Evolutionary conservation across 2,888 invertebrate genomes (phyloP).

Genomic region (Tryphoninae sp.): DNA sequence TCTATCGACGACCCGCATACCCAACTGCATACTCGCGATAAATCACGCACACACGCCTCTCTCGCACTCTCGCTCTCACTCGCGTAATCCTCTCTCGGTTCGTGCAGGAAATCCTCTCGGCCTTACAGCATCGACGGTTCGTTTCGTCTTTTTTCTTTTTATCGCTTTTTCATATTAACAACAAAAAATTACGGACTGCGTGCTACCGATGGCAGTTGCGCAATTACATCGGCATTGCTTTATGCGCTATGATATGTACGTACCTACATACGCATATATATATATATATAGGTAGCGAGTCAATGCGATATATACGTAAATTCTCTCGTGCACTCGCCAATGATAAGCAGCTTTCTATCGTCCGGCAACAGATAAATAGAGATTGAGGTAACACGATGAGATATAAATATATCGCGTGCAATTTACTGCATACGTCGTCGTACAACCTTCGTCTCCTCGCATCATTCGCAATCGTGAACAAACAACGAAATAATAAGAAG

Average conservation of each 20-base stretch:
- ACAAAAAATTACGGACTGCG: constrained; percentile 46
- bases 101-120: constrained; percentile 46
- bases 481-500: not conserved
- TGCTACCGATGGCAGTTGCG: constrained; percentile 45
- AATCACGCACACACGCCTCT: constrained; percentile 37
- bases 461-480: not conserved
- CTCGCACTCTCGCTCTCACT: constrained; percentile 47
- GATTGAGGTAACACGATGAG: constrained; percentile 54
- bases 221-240: constrained; percentile 52
- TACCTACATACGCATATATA: not conserved
- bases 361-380: constrained; percentile 36
- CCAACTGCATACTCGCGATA: constrained; percentile 29
- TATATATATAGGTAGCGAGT: not conserved
- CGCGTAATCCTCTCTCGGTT: constrained; percentile 40
- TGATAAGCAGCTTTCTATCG: constrained; percentile 59
- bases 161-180: constrained; percentile 24
- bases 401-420: constrained; percentile 42
- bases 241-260: constrained; percentile 25
- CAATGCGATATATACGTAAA: constrained; percentile 10
- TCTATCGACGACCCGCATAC: constrained; percentile 42
- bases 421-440: constrained; percentile 35
- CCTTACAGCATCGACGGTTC: constrained; percentile 2
- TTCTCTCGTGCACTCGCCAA: constrained; percentile 42
- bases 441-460: constrained; percentile 34
- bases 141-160: not conserved